Base-by-base conservation (phyloP, 2,888 invertebrate genomes). In the Cepaea hortensis region DNA sequence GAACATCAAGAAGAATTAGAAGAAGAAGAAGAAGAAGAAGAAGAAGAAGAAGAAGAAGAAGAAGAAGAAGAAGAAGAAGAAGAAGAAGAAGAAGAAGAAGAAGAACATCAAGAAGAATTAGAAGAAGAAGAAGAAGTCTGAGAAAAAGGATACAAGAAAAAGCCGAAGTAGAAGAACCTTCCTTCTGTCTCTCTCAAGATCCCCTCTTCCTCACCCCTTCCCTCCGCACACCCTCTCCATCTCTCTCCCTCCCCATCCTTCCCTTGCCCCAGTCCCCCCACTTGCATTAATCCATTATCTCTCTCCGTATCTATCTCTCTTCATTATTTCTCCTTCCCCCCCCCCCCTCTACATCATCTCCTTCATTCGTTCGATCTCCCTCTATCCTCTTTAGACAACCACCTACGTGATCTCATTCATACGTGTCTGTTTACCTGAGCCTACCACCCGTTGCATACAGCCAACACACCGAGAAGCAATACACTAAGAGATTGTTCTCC, bases 1-100 rank as follows among this genome's bases (percentile, higher is more conserved):
- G 80, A 48, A 80, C 7, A 48, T 50, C 4, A 48, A 80, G 50
- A 18, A 80, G 80, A 48, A 80, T 3, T 9, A 80, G 50, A 48
- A 80, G 50, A 48, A 80, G 50, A 48, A 80, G 80, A 48, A 61
- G 50, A 48, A 55, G 20, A 48, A 80, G 1, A 3, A 80, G 50
- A 20, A 80, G 80, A 23, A 80, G 50, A 48, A 80, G 50, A 61
- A 81, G 62, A 61, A 81, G 80, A 48, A 55, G 50, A 48, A 80
- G 48, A 48, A 80, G 50, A 18, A 80, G 80, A 48, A 80, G 50
- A 48, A n/a, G 68, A 68, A 15, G 68, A 68, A 68, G 68, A 68
- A n/a, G 68, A 68, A n/a, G 68, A 68, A 68, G 68, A 68, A n/a
- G 68, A 68, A 20, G 68, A 68, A n/a, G 68, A 5, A n/a, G 15